Percentiles rank a stretch among this genome's conserved stretches.
Evolutionary conservation across 2,888 invertebrate genomes (phyloP).

Genomic region (Orthosia cruda): DNA sequence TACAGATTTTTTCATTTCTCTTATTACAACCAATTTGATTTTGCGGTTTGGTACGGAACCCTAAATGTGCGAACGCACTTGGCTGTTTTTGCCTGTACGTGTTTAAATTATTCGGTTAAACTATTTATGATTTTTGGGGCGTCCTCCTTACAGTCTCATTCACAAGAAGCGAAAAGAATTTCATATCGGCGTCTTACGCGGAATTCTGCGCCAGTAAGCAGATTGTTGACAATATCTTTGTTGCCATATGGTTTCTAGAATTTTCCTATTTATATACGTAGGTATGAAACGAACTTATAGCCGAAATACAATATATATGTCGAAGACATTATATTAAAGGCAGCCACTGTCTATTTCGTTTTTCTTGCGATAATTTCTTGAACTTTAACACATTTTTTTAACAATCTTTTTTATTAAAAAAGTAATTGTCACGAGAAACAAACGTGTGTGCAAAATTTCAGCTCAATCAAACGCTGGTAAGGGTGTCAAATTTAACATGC

Average conservation of each 20-base stretch:
- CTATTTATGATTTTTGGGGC: neutral
- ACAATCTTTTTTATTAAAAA: too few species aligned
- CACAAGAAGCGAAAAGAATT: constrained; percentile 21
- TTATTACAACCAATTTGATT: too few species aligned
- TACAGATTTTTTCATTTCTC: too few species aligned
- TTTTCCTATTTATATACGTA: neutral
- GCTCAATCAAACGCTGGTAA: too few species aligned
- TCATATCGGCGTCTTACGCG: constrained; percentile 16
- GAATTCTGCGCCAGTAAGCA: constrained; percentile 38
- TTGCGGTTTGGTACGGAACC: too few species aligned
- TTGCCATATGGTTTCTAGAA: constrained; percentile 25
- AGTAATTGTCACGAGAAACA: too few species aligned
- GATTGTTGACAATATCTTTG: constrained; percentile 19
- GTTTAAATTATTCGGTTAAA: constrained; percentile 4
- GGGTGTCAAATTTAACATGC: too few species aligned
- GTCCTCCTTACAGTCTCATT: constrained; percentile 3
- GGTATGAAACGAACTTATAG: neutral
- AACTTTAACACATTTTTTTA: neutral
- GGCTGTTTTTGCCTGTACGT: too few species aligned
- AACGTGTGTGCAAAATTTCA: too few species aligned
- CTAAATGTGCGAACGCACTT: too few species aligned
- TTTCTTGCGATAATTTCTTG: neutral
- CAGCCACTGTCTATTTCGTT: neutral
- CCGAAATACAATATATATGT: neutral
- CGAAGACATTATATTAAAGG: neutral